Evolutionary conservation across 2,888 invertebrate genomes (phyloP).

Genomic region (Agrotis segetum): DNA sequence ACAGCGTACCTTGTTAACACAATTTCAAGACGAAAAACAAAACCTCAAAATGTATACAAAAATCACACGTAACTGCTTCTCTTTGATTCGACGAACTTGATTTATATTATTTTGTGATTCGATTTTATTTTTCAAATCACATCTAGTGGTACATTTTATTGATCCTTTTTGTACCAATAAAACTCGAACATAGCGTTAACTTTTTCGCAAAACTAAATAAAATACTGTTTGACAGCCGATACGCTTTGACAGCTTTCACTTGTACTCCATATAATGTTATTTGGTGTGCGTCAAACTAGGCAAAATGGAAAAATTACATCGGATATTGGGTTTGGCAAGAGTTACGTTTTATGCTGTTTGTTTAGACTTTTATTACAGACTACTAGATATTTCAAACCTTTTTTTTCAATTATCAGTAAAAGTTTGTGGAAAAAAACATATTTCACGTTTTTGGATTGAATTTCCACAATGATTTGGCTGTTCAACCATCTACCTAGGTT

Average conservation of each 20-base stretch:
- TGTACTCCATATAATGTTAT: slow-evolving; percentile 30
- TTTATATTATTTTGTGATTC: neutral
- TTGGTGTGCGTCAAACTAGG: slow-evolving; percentile 29
- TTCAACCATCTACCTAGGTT: too few species aligned
- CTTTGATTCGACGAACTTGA: neutral
- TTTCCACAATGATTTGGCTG: neutral
- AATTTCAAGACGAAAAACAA: neutral
- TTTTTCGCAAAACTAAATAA: slow-evolving; percentile 36
- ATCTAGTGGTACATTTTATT: neutral
- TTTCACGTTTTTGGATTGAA: neutral
- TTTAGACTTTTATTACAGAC: slow-evolving; percentile 5
- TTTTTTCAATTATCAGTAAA: neutral
- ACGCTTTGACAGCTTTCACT: slow-evolving; percentile 35
- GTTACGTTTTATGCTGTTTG: slow-evolving; percentile 15
- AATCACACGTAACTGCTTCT: too few species aligned
- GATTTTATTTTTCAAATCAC: neutral
- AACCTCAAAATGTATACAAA: neutral
- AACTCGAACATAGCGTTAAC: slow-evolving; percentile 26
- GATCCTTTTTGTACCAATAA: slow-evolving; percentile 22
- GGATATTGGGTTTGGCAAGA: slow-evolving; percentile 12
- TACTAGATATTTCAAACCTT: neutral
- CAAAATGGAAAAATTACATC: slow-evolving; percentile 23
- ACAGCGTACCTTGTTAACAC: neutral
- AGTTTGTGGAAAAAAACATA: too few species aligned
- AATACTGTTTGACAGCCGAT: slow-evolving; percentile 49